Base-by-base conservation (phyloP, 2,113 vertebrate genomes). In the Fulica atra region DNA sequence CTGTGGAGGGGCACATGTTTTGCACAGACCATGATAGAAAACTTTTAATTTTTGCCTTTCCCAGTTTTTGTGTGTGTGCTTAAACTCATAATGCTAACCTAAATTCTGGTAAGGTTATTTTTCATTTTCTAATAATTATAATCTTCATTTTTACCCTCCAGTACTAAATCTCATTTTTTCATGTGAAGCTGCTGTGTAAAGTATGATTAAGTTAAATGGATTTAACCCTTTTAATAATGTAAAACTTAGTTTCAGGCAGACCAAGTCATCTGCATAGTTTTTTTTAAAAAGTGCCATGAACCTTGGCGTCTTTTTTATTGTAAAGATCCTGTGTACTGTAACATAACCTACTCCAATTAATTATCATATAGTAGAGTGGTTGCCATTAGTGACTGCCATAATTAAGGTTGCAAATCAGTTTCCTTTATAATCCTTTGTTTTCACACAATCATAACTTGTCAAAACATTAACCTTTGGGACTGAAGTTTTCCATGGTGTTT, bases 221-320 rank as follows among this genome's bases (percentile, higher is more conserved):
- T 95, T 92, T 95, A 81, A 90, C 51, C 76, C 76, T 93, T 94
- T 96, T 93, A 95, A 95, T 95, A 96, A 94, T 71, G 68, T 85
- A 94, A 94, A 93, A 94, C 72, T 89, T 92, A 78, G 93, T 92
- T 95, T 88, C 92, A 86, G 90, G 88, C 88, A 93, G 92, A 61
- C 82, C 56, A 42, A 86, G 57, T 86, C 56, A 69, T 92, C 74
- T 64, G 51, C 64, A 53, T 51, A 70, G 56, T 36, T 95, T 69
- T 21, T 8, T 21, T 8, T 8, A 78, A 72, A 87, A 89, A 92
- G 69, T 83, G 33, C 63, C 54, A 21, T 86, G 85, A 92, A 70
- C 23, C 31, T 88, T 93, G 31, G 23, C 81, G 13, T 72, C 56
- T 88, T 5, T 66, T 63, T 51, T 53, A 72, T 92, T 91, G 61